These are phyloP conservation scores for Etheostoma spectabile DNA, from an alignment of 2,113 vertebrate species.

Conservation along the genomic window DNA sequence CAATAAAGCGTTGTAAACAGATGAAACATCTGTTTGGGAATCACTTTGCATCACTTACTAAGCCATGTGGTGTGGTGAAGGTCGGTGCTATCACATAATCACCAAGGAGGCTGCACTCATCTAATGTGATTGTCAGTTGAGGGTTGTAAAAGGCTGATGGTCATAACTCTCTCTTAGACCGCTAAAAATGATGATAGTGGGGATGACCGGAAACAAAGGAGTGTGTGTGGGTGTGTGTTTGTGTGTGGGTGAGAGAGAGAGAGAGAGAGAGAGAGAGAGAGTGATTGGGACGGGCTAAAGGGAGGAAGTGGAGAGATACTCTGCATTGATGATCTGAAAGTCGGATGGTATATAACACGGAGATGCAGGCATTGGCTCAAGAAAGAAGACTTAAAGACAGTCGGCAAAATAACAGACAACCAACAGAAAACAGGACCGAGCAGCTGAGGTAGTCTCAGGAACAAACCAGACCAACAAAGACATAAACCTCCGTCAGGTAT, in stretches of 20 bases:
- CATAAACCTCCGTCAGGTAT: neutral
- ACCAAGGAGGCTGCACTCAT: constrained; percentile 47
- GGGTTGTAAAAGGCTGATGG: constrained; percentile 71
- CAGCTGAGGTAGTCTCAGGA: constrained; percentile 3
- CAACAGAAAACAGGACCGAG: neutral
- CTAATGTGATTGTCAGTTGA: constrained; percentile 71
- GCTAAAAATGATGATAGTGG: constrained; percentile 57
- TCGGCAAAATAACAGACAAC: neutral
- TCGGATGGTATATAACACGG: constrained; percentile 57
- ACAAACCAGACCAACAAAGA: neutral
- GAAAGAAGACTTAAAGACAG: neutral
- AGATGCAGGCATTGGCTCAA: constrained; percentile 1
- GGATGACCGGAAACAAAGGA: constrained; percentile 67
- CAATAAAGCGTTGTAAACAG: constrained; percentile 67
- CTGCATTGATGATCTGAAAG: constrained; percentile 13
- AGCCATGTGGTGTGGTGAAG: constrained; percentile 52
- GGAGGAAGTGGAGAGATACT: constrained; percentile 54
- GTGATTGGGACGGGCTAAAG: constrained; percentile 55
- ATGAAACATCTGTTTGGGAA: constrained; percentile 62
- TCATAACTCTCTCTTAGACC: constrained; percentile 38
- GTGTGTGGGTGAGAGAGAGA: neutral
- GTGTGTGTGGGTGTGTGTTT: neutral
- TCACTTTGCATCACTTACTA: constrained; percentile 69
- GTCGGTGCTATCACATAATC: constrained; percentile 58
- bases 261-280: no score